Evolutionary conservation across 2,113 vertebrate genomes (phyloP).

Genomic region (Onychostruthus taczanowskii): DNA sequence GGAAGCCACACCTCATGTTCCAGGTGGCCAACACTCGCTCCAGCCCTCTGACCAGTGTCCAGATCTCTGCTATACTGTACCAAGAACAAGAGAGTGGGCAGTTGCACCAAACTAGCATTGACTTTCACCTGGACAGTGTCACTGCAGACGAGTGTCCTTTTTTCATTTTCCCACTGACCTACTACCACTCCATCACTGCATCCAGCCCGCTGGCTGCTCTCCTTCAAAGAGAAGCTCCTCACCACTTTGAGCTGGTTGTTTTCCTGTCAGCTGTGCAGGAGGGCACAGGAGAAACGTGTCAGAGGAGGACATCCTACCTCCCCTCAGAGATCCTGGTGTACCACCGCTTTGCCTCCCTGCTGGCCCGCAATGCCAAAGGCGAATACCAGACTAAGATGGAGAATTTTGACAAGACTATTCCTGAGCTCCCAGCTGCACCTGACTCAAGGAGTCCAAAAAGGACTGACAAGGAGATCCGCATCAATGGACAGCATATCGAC

Average conservation of each 20-base stretch:
- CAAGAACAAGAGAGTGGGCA: conserved; percentile 85
- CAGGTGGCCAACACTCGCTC: conserved; percentile 89
- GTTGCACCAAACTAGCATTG: conserved; percentile 87
- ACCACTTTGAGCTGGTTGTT: conserved; percentile 89
- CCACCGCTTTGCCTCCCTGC: conserved; percentile 80
- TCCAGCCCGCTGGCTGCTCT: conserved; percentile 85
- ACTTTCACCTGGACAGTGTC: conserved; percentile 86
- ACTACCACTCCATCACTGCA: conserved; percentile 83
- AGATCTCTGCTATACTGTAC: conserved; percentile 88
- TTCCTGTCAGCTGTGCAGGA: conserved; percentile 93
- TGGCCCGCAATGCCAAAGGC: conserved; percentile 79
- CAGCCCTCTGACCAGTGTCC: conserved; percentile 85
- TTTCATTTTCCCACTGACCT: conserved; percentile 92
- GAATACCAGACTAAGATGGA: conserved; percentile 86
- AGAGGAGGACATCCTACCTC: conserved; percentile 94
- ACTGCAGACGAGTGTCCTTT: conserved; percentile 85
- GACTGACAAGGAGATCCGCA: conserved; percentile 87
- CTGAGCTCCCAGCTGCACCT: conserved; percentile 69
- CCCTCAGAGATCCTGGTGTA: conserved; percentile 88
- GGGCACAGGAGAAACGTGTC: conserved; percentile 90
- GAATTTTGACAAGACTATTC: conserved; percentile 86
- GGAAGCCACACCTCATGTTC: conserved; percentile 85
- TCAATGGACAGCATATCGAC: conserved; percentile 84
- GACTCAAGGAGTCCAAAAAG: conserved; percentile 79
- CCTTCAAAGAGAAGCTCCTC: conserved; percentile 77